These are phyloP conservation scores for Ophraella communa DNA, from an alignment of 2,888 invertebrate species.

Conservation along the genomic window DNA sequence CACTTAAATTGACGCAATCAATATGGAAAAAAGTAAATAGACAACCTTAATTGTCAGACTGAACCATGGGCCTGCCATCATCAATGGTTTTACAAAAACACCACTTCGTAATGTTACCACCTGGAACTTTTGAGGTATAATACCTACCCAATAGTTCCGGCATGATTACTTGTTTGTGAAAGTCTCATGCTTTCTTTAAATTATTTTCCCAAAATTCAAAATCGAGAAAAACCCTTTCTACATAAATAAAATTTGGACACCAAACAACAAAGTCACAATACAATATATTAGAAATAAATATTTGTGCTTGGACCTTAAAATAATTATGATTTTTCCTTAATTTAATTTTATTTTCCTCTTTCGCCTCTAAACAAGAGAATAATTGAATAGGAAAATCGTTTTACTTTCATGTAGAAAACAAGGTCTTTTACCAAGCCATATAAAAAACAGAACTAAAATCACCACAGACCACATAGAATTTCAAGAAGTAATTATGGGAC, in stretches of 20 bases:
- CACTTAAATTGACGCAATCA: slow-evolving; percentile 77
- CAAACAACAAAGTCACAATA: slow-evolving; percentile 34
- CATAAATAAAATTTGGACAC: slow-evolving; percentile 16
- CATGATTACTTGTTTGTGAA: slow-evolving; percentile 27
- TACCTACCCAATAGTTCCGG: slow-evolving; percentile 31
- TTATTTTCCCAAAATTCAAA: slow-evolving; percentile 23
- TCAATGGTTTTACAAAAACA: slow-evolving; percentile 25
- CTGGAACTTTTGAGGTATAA: slow-evolving; percentile 28
- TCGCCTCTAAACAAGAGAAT: too few relatives aligned
- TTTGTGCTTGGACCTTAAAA: slow-evolving; percentile 16
- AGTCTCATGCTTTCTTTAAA: background rate
- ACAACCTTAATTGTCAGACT: slow-evolving; percentile 83
- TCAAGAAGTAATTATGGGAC: too few relatives aligned
- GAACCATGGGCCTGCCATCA: slow-evolving; percentile 69
- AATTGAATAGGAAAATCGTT: too few relatives aligned
- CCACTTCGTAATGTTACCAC: slow-evolving; percentile 7
- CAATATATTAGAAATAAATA: slow-evolving; percentile 9
- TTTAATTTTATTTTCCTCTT: too few relatives aligned
- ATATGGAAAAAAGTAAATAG: slow-evolving; percentile 96
- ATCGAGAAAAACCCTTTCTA: slow-evolving; percentile 24
- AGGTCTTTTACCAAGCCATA: too few relatives aligned
- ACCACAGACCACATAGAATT: too few relatives aligned
- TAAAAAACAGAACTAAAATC: too few relatives aligned
- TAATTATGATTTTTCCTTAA: too few relatives aligned
- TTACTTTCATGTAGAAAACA: too few relatives aligned